Evolutionary conservation across 2,797 vertebrate genomes (phyloP).

Genomic region (Coregonus ussuriensis): DNA sequence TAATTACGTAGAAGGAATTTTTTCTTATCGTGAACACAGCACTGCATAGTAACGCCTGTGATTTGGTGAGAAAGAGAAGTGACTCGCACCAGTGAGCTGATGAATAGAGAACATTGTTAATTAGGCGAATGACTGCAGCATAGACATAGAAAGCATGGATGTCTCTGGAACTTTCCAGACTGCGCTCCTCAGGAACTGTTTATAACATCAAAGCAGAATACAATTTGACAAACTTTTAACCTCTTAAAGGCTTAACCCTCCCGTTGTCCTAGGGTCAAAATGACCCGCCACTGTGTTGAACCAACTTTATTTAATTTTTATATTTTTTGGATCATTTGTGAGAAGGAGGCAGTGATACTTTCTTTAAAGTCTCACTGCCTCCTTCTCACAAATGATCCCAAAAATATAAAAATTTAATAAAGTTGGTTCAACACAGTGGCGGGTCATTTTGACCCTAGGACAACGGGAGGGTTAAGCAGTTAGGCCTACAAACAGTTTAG

Average conservation of each 20-base stretch:
- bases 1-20: conserved; percentile 7
- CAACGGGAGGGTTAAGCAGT: not conserved
- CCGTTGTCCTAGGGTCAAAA: no score
- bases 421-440: no score
- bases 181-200: not conserved
- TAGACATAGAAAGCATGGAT: not conserved
- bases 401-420: no score
- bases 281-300: no score
- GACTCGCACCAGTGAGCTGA: conserved; percentile 20
- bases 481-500: not conserved
- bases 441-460: no score
- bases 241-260: not conserved
- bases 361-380: no score
- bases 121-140: conserved; percentile 4
- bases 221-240: not conserved
- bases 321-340: no score
- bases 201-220: not conserved
- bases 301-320: no score
- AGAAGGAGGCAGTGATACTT: no score
- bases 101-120: conserved; percentile 21
- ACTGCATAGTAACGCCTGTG: not conserved
- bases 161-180: not conserved
- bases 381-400: no score
- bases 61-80: not conserved
- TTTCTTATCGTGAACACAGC: conserved; percentile 5